phyloP scores from a whole-genome alignment of 2,888 invertebrate genomes.

The Hipparchia sbordonii region DNA sequence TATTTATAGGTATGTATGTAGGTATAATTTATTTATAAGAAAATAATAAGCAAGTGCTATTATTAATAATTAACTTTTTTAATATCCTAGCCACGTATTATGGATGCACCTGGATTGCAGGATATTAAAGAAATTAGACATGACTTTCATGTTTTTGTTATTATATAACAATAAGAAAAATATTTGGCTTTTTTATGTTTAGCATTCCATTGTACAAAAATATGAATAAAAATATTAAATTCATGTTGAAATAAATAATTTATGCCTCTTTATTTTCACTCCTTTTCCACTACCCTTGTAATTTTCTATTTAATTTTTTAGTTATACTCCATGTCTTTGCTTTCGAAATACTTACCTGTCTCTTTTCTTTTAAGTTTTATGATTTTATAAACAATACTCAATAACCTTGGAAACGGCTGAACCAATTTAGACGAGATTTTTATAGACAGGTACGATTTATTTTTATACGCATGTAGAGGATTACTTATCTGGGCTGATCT shows the following conservation, averaged over 20 bases:
- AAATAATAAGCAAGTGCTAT: neutral
- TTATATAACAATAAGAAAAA: slow-evolving; percentile 16
- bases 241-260: too few species aligned
- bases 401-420: too few species aligned
- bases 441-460: too few species aligned
- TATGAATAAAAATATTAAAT: neutral
- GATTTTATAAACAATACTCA: too few species aligned
- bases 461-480: too few species aligned
- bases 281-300: neutral
- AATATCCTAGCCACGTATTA: neutral
- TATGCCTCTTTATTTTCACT: neutral
- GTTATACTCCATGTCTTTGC: too few species aligned
- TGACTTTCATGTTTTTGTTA: slow-evolving; percentile 19
- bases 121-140: slow-evolving; percentile 1
- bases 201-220: slow-evolving; percentile 16
- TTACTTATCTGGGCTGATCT: too few species aligned
- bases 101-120: neutral
- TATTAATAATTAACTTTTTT: neutral
- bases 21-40: neutral
- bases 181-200: neutral
- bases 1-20: neutral
- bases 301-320: too few species aligned
- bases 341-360: too few species aligned
- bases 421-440: too few species aligned
- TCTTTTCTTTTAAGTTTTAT: too few species aligned